A percentile compares a stretch with the other conserved stretches of the same genome.
phyloP scores from a whole-genome alignment of 2,797 vertebrate genomes.

The Loriculus beryllinus region DNA sequence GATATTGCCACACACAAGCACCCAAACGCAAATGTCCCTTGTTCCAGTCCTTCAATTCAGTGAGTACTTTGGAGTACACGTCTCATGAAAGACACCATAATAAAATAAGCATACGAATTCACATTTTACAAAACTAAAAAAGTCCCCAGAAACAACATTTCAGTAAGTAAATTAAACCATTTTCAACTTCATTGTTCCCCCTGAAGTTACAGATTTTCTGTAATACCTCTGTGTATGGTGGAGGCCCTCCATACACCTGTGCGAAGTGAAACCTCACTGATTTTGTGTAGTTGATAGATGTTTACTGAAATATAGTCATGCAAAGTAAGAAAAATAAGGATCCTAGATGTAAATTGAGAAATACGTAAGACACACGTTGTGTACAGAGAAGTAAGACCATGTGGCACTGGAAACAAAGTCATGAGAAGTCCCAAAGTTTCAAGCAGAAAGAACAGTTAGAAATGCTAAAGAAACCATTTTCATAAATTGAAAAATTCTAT shows the following conservation, averaged over 20 bases:
- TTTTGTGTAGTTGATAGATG: background rate
- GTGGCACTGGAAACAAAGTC: background rate
- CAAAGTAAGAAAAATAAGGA: background rate
- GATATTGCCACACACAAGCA: background rate
- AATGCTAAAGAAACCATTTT: background rate
- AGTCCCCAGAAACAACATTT: background rate
- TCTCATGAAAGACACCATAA: background rate
- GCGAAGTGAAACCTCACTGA: background rate
- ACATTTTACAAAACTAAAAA: background rate
- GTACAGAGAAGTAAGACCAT: background rate
- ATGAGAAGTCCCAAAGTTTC: background rate
- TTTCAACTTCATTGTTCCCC: background rate
- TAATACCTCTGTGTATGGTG: background rate
- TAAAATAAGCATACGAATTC: background rate
- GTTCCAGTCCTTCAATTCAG: background rate
- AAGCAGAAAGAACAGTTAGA: background rate
- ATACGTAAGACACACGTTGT: fast-evolving
- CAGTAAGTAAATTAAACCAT: background rate
- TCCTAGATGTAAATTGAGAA: background rate
- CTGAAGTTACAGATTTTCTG: background rate
- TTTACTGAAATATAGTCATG: background rate
- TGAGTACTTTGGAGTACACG: background rate
- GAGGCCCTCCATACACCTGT: background rate
- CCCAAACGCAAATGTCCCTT: background rate
- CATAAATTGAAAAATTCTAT: background rate